phyloP scores from a whole-genome alignment of 2,113 vertebrate genomes.

The Varanus komodoensis region DNA sequence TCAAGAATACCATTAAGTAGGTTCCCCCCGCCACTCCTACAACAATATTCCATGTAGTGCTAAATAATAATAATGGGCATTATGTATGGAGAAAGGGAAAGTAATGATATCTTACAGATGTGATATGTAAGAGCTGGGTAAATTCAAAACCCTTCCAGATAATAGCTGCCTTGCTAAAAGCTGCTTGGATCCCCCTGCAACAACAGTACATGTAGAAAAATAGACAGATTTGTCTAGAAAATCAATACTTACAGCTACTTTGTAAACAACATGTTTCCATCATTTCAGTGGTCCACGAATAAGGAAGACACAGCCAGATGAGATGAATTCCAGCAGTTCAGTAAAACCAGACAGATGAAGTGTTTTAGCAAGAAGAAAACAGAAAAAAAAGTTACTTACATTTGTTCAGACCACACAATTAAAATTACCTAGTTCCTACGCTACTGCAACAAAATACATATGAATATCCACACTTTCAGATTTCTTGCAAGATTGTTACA shows the following conservation, averaged over 20 bases:
- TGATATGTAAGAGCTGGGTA: background rate
- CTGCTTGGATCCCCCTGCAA: background rate
- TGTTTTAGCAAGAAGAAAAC: conserved; percentile 63
- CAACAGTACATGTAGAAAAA: background rate
- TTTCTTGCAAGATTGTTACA: background rate
- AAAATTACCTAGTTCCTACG: background rate
- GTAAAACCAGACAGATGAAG: conserved; percentile 48
- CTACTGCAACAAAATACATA: background rate
- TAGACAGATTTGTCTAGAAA: background rate
- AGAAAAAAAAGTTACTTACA: conserved; percentile 78
- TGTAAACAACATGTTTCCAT: conserved; percentile 74
- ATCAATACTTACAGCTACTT: conserved; percentile 94
- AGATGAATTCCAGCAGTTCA: conserved; percentile 57
- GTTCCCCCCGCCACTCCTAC: background rate
- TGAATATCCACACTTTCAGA: background rate
- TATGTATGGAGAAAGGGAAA: background rate
- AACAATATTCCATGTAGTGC: background rate
- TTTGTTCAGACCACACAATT: conserved; percentile 63
- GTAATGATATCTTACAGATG: background rate
- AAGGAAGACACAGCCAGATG: conserved; percentile 48
- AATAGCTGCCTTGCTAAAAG: background rate
- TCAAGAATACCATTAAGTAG: background rate
- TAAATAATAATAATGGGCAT: background rate
- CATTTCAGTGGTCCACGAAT: conserved; percentile 69
- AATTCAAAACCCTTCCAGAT: background rate